Percentiles rank a stretch among this genome's conserved stretches.
Conservation (phyloP, 2,113 vertebrate species). For the Hippolais icterina region DNA sequence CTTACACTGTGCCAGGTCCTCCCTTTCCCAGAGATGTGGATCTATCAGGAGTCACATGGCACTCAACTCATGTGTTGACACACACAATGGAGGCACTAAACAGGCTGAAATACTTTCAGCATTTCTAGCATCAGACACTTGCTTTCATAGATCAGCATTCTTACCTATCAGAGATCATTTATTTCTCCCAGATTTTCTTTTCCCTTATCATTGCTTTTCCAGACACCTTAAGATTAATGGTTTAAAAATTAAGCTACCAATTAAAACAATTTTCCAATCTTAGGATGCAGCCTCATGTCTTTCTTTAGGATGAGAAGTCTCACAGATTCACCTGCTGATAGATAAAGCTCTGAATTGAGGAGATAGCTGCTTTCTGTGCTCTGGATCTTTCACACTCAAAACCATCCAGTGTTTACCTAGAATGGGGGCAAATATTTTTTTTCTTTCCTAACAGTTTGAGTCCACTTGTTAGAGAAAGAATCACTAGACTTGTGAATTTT, state of each 20-base stretch:
- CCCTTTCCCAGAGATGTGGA: neutral
- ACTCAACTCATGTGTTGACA: neutral
- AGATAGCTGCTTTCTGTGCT: neutral
- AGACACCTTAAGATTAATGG: neutral
- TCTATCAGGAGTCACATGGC: neutral
- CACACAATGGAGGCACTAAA: neutral
- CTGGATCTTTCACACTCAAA: neutral
- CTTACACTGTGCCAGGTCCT: neutral
- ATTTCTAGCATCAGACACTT: neutral
- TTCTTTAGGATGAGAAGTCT: neutral
- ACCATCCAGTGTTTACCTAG: neutral
- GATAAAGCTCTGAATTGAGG: neutral
- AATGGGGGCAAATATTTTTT: accelerated
- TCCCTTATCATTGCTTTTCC: neutral
- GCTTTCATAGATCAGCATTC: neutral
- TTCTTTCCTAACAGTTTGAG: neutral
- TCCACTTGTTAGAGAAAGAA: neutral
- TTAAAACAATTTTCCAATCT: neutral
- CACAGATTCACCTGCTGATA: neutral
- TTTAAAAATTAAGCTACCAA: neutral
- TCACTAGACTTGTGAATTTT: neutral
- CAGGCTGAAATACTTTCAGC: neutral
- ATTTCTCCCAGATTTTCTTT: neutral
- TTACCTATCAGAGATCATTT: neutral
- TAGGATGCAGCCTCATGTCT: neutral